Conservation (phyloP, 2,113 vertebrate species). For the Scomber colias region DNA sequence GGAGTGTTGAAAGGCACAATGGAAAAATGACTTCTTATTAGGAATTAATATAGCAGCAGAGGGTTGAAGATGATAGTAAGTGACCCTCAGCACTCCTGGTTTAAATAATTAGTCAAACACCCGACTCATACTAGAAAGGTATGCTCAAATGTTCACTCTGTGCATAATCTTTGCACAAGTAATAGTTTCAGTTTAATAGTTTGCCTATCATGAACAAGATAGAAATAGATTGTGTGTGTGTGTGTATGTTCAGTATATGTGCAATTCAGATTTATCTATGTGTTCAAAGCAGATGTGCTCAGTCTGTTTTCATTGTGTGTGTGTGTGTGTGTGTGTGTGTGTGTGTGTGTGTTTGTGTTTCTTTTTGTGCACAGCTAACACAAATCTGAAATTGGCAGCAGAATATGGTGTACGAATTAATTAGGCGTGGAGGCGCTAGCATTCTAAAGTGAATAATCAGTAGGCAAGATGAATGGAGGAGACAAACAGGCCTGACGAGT, state of each 20-base stretch:
- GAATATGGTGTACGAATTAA: conserved; percentile 64
- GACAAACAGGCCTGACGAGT: conserved; percentile 62
- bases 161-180: neutral
- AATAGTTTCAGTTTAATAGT: conserved; percentile 10
- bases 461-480: conserved; percentile 55
- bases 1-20: conserved; percentile 33
- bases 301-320: conserved; percentile 26
- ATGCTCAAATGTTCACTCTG: conserved; percentile 48
- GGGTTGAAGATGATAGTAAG: conserved; percentile 34
- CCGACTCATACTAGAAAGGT: conserved; percentile 20
- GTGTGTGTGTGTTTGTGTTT: neutral
- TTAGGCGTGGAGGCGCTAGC: conserved; percentile 62
- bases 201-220: conserved; percentile 5
- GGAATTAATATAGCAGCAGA: conserved; percentile 47
- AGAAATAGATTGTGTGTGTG: neutral
- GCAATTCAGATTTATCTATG: conserved; percentile 34
- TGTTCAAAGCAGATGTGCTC: conserved; percentile 35
- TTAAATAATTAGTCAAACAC: conserved; percentile 66
- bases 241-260: conserved; percentile 3
- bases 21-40: conserved; percentile 60
- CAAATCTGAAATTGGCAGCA: conserved; percentile 66
- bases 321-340: conserved; percentile 6
- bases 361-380: conserved; percentile 7
- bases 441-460: conserved; percentile 70
- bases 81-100: conserved; percentile 52